phyloP scores from a whole-genome alignment of 2,888 invertebrate genomes.

The Ypsolopha scabrella region DNA sequence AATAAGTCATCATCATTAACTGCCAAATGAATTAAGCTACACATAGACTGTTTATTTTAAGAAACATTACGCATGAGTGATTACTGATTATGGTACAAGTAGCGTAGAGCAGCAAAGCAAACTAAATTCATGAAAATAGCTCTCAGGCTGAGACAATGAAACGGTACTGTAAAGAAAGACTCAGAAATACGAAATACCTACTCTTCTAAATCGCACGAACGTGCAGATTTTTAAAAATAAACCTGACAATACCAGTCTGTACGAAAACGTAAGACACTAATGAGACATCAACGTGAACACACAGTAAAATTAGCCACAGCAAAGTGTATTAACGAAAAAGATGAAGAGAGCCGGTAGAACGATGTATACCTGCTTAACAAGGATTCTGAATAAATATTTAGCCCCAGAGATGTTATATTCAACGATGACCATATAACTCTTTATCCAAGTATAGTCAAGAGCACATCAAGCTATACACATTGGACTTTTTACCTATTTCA shows the following conservation, averaged over 20 bases:
- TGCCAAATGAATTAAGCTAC: background rate
- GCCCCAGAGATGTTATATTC: too few relatives aligned
- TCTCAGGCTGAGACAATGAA: background rate
- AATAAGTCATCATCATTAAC: conserved; percentile 2
- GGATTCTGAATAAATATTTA: too few relatives aligned
- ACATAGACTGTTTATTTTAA: background rate
- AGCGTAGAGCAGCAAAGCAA: background rate
- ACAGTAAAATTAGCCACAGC: conserved; percentile 34
- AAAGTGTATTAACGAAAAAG: conserved; percentile 24
- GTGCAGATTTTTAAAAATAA: conserved; percentile 36
- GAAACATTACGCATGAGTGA: background rate
- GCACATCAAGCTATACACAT: too few relatives aligned
- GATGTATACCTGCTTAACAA: background rate
- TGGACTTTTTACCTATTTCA: too few relatives aligned
- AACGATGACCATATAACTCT: too few relatives aligned
- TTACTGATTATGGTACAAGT: background rate
- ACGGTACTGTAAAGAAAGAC: background rate
- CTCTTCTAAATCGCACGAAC: conserved; percentile 1
- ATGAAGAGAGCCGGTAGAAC: conserved; percentile 13
- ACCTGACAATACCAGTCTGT: conserved; percentile 40
- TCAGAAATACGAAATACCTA: background rate
- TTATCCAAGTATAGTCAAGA: too few relatives aligned
- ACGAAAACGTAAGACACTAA: conserved; percentile 47
- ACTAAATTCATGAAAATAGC: background rate
- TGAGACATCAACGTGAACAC: conserved; percentile 39